These are phyloP conservation scores for Glandiceps talaboti DNA, from an alignment of 53 echinoderm and acorn worm species.

Conservation along the genomic window DNA sequence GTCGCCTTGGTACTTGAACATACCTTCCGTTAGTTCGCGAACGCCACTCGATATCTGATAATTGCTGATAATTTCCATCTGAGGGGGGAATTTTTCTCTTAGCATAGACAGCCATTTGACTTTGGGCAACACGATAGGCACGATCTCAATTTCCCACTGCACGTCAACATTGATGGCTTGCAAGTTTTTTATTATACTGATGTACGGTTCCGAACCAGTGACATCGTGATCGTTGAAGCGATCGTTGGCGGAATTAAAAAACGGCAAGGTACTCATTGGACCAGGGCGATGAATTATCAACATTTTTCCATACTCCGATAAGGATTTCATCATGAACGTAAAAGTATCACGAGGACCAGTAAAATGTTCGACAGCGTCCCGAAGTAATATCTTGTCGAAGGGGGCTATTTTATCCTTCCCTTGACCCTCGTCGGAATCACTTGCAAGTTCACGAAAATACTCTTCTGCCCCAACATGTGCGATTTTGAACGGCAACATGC, in stretches of 20 bases:
- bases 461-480: slow-evolving; percentile 90
- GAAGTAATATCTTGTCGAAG: slow-evolving; percentile 86
- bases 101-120: slow-evolving; percentile 96
- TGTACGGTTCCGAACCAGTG: slow-evolving; percentile 70
- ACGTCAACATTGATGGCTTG: slow-evolving; percentile 74
- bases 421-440: slow-evolving; percentile 13
- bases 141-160: slow-evolving; percentile 88
- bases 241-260: slow-evolving; percentile 63
- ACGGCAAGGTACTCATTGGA: slow-evolving; percentile 87
- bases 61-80: slow-evolving; percentile 86
- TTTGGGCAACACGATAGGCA: slow-evolving; percentile 89
- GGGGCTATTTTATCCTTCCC: slow-evolving; percentile 52
- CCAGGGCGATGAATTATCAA: slow-evolving; percentile 82
- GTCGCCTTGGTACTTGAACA: slow-evolving; percentile 95
- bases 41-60: slow-evolving; percentile 66
- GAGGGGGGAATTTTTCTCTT: slow-evolving; percentile 77
- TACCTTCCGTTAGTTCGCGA: slow-evolving; percentile 90
- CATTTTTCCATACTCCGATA: slow-evolving; percentile 52
- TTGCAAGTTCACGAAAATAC: slow-evolving; percentile 69
- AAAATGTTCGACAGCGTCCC: slow-evolving; percentile 80
- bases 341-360: slow-evolving; percentile 59
- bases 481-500: slow-evolving; percentile 75
- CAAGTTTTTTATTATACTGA: slow-evolving; percentile 60
- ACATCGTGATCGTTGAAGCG: slow-evolving; percentile 58
- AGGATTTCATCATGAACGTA: slow-evolving; percentile 62